Base-by-base conservation (phyloP, 2,888 invertebrate species). In the Fissipunctia ypsillon region DNA sequence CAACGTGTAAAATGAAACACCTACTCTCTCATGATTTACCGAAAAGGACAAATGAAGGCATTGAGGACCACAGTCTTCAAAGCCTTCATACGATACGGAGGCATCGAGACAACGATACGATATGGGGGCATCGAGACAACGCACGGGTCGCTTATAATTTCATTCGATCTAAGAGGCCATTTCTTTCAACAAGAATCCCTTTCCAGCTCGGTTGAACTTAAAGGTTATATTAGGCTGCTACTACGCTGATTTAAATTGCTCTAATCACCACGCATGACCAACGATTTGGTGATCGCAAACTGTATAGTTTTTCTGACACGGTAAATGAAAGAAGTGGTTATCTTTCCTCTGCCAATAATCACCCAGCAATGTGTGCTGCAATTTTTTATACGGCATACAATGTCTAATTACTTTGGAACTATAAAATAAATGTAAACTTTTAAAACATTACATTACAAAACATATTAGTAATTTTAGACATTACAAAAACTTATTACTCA, bases 401-500 rank as follows among this genome's bases (percentile, higher is more conserved):
- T 60, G 1, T 31, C 22, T 38, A 59, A 63, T 31, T 71, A 63
- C 28, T 57, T 72, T 31, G 22, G 1, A 79, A 57, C 56, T 38
- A 16, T n/a, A 59, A n/a, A 43, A 65, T 65, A 66, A 50, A 74
- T 72, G n/a, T 22, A 45, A 77, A 52, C 28, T 41, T 61, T 61
- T 61, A 43, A 43, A 43, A 38, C 16, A 59, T 67, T 48, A 19
- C 38, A 48, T 56, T 57, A 25, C 45, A 68, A 45, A 54, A 35
- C 12, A 28, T 52, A 52, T 66, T 66, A 57, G 28, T 70, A 45
- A 81, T 45, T 76, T 69, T 54, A 70, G 41, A 54, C 71, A 77
- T 81, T 79, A 54, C 78, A 59, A 72, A 82, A 83, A 78, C 31
- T 71, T 71, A 82, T 78, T 72, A 67, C 67, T 64, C 54, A 41